Evolutionary conservation across 2,113 vertebrate genomes (phyloP).

Genomic region (Chaenocephalus aceratus): DNA sequence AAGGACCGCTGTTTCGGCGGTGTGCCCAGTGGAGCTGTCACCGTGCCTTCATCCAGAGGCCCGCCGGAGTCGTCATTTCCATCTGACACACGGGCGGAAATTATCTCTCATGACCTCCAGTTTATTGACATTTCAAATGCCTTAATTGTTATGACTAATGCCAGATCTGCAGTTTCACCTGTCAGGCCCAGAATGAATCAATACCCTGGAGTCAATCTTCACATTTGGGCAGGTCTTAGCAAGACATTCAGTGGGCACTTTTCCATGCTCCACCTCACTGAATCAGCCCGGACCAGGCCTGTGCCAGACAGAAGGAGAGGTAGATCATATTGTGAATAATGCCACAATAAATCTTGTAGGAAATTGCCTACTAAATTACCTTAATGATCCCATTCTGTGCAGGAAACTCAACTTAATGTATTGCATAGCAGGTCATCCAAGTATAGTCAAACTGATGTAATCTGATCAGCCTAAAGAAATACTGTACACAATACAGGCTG

Average conservation of each 20-base stretch:
- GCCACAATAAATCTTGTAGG: constrained; percentile 1
- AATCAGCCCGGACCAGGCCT: constrained; percentile 34
- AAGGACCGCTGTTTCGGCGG: constrained; percentile 89
- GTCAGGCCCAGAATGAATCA: constrained; percentile 91
- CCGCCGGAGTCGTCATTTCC: constrained; percentile 87
- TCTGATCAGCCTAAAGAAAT: background rate
- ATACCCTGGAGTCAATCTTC: constrained; percentile 86
- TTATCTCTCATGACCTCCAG: constrained; percentile 92
- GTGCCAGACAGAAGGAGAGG: background rate
- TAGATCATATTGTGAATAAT: background rate
- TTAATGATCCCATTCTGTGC: background rate
- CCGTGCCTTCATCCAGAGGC: constrained; percentile 86
- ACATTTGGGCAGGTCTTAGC: constrained; percentile 74
- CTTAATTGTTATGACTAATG: constrained; percentile 92
- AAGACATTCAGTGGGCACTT: constrained; percentile 50
- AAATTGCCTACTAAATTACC: constrained; percentile 6
- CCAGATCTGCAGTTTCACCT: constrained; percentile 87
- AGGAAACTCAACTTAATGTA: background rate
- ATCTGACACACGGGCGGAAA: constrained; percentile 90
- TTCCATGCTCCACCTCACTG: constrained; percentile 60
- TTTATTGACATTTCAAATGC: constrained; percentile 95
- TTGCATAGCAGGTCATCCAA: background rate
- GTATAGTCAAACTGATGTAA: background rate
- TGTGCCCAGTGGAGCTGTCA: constrained; percentile 92
- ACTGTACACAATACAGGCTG: background rate